Conservation (phyloP, 2,797 vertebrate genomes). For the Pangasius mekongensis region DNA sequence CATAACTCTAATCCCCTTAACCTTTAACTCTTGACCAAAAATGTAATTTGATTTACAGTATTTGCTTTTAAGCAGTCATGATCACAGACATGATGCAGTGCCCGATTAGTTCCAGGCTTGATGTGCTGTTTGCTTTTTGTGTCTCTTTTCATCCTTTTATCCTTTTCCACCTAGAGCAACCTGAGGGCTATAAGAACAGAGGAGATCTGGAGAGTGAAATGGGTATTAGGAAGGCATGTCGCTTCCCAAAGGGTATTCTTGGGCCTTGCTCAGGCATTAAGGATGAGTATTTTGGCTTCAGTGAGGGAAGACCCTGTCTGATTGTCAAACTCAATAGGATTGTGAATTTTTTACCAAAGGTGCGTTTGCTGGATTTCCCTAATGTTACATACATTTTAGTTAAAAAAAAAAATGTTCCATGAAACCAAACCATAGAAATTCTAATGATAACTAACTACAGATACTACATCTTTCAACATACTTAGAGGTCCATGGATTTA, state of each 20-base stretch:
- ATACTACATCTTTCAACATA: background rate
- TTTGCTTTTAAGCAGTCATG: background rate
- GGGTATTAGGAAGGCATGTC: constrained; percentile 84
- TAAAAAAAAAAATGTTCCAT: background rate
- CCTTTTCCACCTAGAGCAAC: constrained; percentile 66
- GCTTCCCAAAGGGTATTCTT: constrained; percentile 79
- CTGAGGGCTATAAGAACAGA: constrained; percentile 75
- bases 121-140: background rate
- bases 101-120: background rate
- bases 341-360: constrained; percentile 88
- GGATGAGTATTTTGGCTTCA: constrained; percentile 82
- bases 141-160: background rate
- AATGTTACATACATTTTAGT: background rate
- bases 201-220: constrained; percentile 77
- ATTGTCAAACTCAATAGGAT: constrained; percentile 94
- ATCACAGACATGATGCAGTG: background rate
- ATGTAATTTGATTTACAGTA: background rate
- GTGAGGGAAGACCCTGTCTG: constrained; percentile 86
- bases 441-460: background rate
- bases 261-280: constrained; percentile 86
- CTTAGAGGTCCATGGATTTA: background rate
- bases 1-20: background rate
- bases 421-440: background rate
- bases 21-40: background rate
- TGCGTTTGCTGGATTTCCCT: constrained; percentile 57